These are phyloP conservation scores for Atta cephalotes DNA, from an alignment of 1,140 invertebrate species.

Conservation along the genomic window DNA sequence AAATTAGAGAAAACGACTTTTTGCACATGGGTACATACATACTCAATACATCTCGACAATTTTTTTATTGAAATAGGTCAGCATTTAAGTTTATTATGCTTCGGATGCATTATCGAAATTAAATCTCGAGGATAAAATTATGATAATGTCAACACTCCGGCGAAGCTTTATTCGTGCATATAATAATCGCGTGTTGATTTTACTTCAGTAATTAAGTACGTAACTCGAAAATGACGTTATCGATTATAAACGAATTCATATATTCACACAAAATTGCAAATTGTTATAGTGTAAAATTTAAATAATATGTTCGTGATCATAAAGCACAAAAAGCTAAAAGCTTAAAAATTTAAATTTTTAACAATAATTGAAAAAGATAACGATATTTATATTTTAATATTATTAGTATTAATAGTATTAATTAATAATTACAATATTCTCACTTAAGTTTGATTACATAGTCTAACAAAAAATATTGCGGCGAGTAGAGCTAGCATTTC, in stretches of 20 bases:
- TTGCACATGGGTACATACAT: not conserved
- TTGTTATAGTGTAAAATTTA: not conserved
- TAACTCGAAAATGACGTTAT: not conserved
- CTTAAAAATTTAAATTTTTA: no score
- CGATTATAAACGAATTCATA: slow-evolving; percentile 7
- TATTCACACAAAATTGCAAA: not conserved
- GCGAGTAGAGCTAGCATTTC: no score
- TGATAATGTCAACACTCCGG: slow-evolving; percentile 1
- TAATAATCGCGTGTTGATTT: slow-evolving; percentile 12
- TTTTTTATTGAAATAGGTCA: slow-evolving; percentile 18
- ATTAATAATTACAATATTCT: no score
- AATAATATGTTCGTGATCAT: no score
- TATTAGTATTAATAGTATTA: no score
- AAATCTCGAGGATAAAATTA: slow-evolving; percentile 1
- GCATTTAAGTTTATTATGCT: not conserved
- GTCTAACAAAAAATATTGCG: no score
- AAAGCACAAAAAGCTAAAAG: no score
- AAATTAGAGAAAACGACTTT: slow-evolving; percentile 13
- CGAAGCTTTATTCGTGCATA: not conserved
- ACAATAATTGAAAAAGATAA: no score
- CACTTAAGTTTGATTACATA: no score
- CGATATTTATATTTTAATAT: no score
- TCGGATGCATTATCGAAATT: slow-evolving; percentile 4
- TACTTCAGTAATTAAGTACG: slow-evolving; percentile 23
- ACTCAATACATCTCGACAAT: not conserved